A percentile compares a stretch with the other conserved stretches of the same genome.
These are phyloP conservation scores for Aethes cnicana DNA, from an alignment of 2,888 invertebrate species.

Conservation along the genomic window DNA sequence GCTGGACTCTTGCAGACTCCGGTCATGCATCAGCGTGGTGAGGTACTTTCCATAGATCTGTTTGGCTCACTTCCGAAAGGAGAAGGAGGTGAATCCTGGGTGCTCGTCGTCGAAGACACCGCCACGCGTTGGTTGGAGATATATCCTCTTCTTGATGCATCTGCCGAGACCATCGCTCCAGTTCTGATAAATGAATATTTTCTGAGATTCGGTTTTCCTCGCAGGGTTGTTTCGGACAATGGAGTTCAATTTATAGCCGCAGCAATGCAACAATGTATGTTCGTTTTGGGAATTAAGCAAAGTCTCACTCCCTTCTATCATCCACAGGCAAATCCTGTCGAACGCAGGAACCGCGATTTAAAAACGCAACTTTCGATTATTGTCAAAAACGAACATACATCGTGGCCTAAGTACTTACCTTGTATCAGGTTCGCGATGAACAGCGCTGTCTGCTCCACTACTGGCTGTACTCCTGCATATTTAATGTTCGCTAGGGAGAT, in stretches of 20 bases:
- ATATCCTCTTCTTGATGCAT: conserved; percentile 32
- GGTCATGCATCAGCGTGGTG: conserved; percentile 29
- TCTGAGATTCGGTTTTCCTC: conserved; percentile 37
- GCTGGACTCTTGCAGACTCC: conserved; percentile 35
- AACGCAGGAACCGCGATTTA: conserved; percentile 45
- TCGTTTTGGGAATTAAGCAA: conserved; percentile 33
- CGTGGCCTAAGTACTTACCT: conserved; percentile 39
- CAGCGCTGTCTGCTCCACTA: conserved; percentile 31
- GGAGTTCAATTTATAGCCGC: conserved; percentile 39
- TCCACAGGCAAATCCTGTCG: conserved; percentile 48
- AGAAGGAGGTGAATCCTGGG: conserved; percentile 32
- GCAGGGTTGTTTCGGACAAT: conserved; percentile 38
- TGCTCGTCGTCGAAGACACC: conserved; percentile 34
- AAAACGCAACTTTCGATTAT: conserved; percentile 42
- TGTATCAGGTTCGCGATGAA: conserved; percentile 42
- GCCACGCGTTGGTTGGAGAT: conserved; percentile 36
- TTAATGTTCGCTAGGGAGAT: conserved; percentile 43
- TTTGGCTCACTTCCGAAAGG: conserved; percentile 37
- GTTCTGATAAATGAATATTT: conserved; percentile 35
- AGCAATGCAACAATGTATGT: conserved; percentile 37
- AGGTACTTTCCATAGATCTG: conserved; percentile 37
- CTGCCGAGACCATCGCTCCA: conserved; percentile 32
- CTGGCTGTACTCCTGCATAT: conserved; percentile 39
- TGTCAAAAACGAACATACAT: conserved; percentile 35
- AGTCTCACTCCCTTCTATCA: conserved; percentile 45